Evolutionary conservation across 2,797 vertebrate species (phyloP).

Genomic region (Anableps anableps): DNA sequence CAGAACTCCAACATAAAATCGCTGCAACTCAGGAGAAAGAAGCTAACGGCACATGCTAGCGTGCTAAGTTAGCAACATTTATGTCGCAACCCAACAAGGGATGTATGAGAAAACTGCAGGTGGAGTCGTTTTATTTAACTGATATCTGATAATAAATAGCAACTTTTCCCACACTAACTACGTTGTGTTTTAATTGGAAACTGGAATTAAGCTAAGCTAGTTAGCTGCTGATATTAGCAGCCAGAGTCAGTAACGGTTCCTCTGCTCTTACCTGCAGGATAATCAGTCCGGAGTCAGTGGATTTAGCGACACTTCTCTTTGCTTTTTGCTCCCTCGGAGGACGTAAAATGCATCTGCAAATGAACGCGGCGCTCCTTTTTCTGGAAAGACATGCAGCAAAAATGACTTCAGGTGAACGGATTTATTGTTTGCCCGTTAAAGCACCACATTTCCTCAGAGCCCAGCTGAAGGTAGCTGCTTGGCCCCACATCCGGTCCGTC

Average conservation of each 20-base stretch:
- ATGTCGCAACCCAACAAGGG: neutral
- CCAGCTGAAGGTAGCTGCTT: slow-evolving; percentile 53
- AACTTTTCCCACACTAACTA: neutral
- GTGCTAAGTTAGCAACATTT: slow-evolving; percentile 28
- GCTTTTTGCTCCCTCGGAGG: neutral
- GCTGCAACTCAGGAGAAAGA: slow-evolving; percentile 11
- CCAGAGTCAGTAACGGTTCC: slow-evolving; percentile 19
- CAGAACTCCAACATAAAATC: neutral
- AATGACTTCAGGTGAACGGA: slow-evolving; percentile 33
- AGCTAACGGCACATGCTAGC: slow-evolving; percentile 47
- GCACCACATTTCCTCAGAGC: slow-evolving; percentile 68
- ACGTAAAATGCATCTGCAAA: neutral
- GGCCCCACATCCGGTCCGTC: slow-evolving; percentile 70
- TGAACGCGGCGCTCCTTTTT: neutral
- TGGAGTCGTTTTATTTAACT: neutral
- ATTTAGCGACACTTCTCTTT: neutral
- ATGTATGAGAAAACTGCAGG: rapidly evolving
- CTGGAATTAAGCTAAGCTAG: slow-evolving; percentile 47
- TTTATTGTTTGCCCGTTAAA: slow-evolving; percentile 72
- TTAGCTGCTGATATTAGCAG: slow-evolving; percentile 49
- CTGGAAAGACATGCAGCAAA: neutral
- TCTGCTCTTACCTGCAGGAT: slow-evolving; percentile 60
- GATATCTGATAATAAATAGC: neutral
- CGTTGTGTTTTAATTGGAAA: neutral
- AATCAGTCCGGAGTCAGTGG: slow-evolving; percentile 22